Conservation (phyloP, 2,888 invertebrate genomes). For the Ichneumon xanthorius region DNA sequence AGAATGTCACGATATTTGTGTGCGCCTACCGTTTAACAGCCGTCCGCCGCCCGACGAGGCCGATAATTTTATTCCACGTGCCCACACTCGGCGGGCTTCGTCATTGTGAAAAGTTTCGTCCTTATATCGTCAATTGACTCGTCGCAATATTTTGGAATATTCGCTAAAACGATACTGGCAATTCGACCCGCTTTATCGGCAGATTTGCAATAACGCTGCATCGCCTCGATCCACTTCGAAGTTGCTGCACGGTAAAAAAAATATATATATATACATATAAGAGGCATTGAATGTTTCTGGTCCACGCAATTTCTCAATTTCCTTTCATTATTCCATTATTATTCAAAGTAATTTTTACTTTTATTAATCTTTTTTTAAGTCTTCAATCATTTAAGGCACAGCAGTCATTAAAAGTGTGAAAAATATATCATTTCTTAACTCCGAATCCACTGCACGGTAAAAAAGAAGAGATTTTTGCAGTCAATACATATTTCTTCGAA, state of each 20-base stretch:
- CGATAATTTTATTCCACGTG: conserved; percentile 22
- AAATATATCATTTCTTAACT: too few relatives aligned
- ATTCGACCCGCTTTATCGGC: background rate
- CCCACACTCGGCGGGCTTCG: background rate
- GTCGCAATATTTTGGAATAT: background rate
- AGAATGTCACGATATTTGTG: conserved; percentile 49
- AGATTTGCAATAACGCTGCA: background rate
- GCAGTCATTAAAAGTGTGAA: too few relatives aligned
- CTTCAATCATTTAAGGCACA: too few relatives aligned
- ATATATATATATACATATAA: too few relatives aligned
- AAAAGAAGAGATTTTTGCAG: too few relatives aligned
- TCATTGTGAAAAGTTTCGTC: conserved; percentile 31
- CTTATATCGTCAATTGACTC: conserved; percentile 6
- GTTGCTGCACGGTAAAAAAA: background rate
- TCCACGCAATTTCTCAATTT: too few relatives aligned
- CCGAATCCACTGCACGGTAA: too few relatives aligned
- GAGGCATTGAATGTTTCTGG: too few relatives aligned
- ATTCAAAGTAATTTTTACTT: too few relatives aligned
- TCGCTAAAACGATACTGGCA: background rate
- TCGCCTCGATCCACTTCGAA: background rate
- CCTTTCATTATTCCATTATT: too few relatives aligned
- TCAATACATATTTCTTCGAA: too few relatives aligned
- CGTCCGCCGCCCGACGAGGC: conserved; percentile 10
- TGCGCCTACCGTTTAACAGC: conserved; percentile 31
- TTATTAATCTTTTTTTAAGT: too few relatives aligned